Conservation (phyloP, 2,888 invertebrate genomes). For the Harmothoe impar region DNA sequence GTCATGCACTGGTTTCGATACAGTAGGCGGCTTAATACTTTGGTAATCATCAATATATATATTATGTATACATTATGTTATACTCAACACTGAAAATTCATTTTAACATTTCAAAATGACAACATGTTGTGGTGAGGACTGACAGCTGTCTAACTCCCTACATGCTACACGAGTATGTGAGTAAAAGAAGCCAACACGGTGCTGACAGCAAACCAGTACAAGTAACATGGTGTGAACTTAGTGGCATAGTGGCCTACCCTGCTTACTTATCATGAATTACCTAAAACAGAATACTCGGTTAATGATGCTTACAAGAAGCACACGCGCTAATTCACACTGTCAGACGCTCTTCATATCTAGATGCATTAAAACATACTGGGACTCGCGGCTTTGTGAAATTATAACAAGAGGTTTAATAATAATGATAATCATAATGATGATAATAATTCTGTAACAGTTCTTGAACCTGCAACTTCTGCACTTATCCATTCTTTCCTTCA, state of each 20-base stretch:
- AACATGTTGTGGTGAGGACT: neutral
- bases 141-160: neutral
- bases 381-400: neutral
- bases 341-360: neutral
- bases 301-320: neutral
- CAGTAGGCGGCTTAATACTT: neutral
- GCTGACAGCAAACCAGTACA: neutral
- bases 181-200: conserved; percentile 19
- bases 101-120: neutral
- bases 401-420: neutral
- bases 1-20: conserved; percentile 23
- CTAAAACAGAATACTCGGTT: neutral
- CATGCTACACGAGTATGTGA: neutral
- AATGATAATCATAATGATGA: neutral
- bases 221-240: conserved; percentile 11
- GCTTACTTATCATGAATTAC: neutral
- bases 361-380: neutral
- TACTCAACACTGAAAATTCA: neutral
- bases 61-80: conserved; percentile 17
- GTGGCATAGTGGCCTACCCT: conserved; percentile 1
- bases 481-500: too few species aligned
- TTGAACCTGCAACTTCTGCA: neutral
- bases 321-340: neutral
- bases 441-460: neutral
- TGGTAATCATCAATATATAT: neutral